Base-by-base conservation (phyloP, 2,797 vertebrate genomes). In the Oryzias dopingdopingensis region DNA sequence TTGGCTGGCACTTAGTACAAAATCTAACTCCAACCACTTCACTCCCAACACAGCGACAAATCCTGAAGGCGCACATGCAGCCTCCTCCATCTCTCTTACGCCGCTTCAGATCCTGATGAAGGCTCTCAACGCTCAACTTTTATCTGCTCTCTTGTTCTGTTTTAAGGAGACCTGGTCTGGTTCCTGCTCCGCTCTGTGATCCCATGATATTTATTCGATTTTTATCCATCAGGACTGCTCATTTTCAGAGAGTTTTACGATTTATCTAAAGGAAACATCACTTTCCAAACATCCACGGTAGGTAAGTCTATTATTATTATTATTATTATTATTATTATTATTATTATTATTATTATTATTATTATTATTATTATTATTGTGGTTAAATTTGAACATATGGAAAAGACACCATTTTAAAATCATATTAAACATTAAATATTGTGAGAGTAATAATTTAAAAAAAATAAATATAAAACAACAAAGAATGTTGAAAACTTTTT, bases 1-100 rank as follows among this genome's bases (percentile, higher is more conserved):
- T 92, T 93, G 91, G 91, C 86, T 90, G 89, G 76, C 80, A 82
- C 65, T 82, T 82, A 86, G 87, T 92, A 90, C 91, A 92, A 93
- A 89, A 91, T 90, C 88, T 89, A 90, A 90, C 82, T 90, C 84
- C 54, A 83, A 82, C 72, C 86, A 90, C 84, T 90, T 86, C 85
- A 85, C 65, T 85, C 88, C 80, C 83, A 91, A 86, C 88, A 89
- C 84, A 88, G 80, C 86, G 77, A 88, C 88, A 87, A 81, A 90
- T 88, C 83, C 83, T 77, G 81, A 81, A 86, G 86, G 86, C 86
- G 80, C 75, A 70, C 81, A 82, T 65, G 85, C 81, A 84, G 85
- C 82, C 84, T 84, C 73, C 78, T 86, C 75, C 81, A 80, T 70
- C 85, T 63, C 78, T 80, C 51, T 73, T 56, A 72, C 74, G 70